phyloP scores from a whole-genome alignment of 2,113 vertebrate species.

The Chascanopsetta lugubris region DNA sequence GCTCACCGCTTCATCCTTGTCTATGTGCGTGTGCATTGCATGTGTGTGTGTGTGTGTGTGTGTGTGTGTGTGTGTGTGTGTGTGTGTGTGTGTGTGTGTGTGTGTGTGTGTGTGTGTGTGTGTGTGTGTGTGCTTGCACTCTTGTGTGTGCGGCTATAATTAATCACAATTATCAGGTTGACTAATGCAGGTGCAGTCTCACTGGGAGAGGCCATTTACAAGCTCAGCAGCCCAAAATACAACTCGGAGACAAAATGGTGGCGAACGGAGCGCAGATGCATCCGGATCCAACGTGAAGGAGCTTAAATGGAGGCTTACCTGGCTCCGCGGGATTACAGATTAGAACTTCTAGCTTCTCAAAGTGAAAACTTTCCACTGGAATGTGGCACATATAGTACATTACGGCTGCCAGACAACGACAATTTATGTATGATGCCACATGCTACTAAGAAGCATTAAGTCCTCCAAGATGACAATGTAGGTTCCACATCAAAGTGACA shows the following conservation, averaged over 20 bases:
- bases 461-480: constrained; percentile 47
- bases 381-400: not conserved
- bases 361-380: constrained; percentile 11
- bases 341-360: not conserved
- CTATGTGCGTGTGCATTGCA: constrained; percentile 1
- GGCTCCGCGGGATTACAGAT: not conserved
- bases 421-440: constrained; percentile 49
- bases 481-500: constrained; percentile 59
- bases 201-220: constrained; percentile 70
- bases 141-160: constrained; percentile 59
- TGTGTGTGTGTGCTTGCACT: constrained; percentile 1
- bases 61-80: not conserved
- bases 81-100: constrained; percentile 4
- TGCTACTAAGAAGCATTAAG: constrained; percentile 43
- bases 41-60: constrained; percentile 7
- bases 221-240: constrained; percentile 58
- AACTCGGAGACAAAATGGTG: constrained; percentile 63
- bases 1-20: constrained; percentile 13
- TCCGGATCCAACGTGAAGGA: constrained; percentile 24
- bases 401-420: constrained; percentile 14
- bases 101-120: constrained; percentile 4
- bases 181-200: constrained; percentile 75
- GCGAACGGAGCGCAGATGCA: constrained; percentile 18
- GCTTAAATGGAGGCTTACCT: not conserved
- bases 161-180: constrained; percentile 78